Base-by-base conservation (phyloP, 2,113 vertebrate genomes). In the Bambusicola thoracicus region DNA sequence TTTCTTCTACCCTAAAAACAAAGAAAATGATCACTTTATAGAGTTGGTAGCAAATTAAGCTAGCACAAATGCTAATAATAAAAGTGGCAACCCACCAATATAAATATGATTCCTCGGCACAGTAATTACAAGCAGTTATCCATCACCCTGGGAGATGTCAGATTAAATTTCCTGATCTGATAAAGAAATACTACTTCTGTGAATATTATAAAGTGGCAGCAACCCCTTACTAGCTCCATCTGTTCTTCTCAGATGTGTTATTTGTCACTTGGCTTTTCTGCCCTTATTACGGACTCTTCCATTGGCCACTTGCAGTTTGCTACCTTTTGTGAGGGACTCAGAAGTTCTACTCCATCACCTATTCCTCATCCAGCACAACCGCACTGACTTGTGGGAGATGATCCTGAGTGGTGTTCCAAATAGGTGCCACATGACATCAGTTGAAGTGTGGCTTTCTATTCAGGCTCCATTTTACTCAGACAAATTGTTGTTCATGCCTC, bases 1-100 rank as follows among this genome's bases (percentile, higher is more conserved):
- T 99, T 97, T 99, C 99, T 98, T 99, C 99, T 93, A 99, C 99
- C 95, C 99, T 99, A 83, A 46, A 90, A 96, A 87, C n/a, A 93
- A 96, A 97, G 44, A 68, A 94, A 93, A 94, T 12, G 79, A 38
- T 65, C 18, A 56, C 69, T 85, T 96, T 27, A 81, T 34, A 24
- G 7, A 51, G 44, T 44, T 67, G 41, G 62, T 27, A 59, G 2
- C 2, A 11, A 32, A 11, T 77, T 76, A 66, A 66, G 24, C n/a
- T 15, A 32, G 63, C 46, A 5, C 14, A 75, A 75, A 43, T 30
- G 17, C 11, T 93, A 32, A 43, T 56, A 66, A 69, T 18, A 41
- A 81, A 89, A 81, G 17, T n/a, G 36, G 8, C 18, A 72, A 59
- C 32, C 32, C 75, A 84, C 27, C 81, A 90, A 34, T 12, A 65